A percentile compares a stretch with the other conserved stretches of the same genome.
phyloP scores from a whole-genome alignment of 2,113 vertebrate genomes.

The Melanostigma gelatinosum region DNA sequence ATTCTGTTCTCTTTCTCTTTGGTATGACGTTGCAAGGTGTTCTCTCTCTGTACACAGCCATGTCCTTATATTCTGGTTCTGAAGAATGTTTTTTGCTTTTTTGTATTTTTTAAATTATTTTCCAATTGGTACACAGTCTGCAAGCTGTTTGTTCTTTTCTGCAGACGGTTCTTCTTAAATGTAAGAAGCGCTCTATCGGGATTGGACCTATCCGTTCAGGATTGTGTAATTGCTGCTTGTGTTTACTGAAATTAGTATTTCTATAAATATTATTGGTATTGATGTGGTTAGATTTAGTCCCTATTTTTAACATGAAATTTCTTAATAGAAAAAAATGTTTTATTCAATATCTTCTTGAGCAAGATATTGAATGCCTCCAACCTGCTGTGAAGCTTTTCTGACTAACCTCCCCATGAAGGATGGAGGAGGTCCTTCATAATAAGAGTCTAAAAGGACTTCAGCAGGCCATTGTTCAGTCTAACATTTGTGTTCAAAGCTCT shows the following conservation, averaged over 20 bases:
- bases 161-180: neutral
- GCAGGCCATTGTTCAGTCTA: no score
- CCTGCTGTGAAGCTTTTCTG: neutral
- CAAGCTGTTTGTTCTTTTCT: neutral
- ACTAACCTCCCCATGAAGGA: no score
- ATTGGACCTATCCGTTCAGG: neutral
- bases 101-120: constrained; percentile 8
- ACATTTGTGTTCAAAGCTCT: no score
- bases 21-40: constrained; percentile 31
- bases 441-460: neutral
- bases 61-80: neutral
- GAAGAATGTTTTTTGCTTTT: constrained; percentile 13
- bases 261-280: neutral
- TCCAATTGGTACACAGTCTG: neutral
- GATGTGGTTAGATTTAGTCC: neutral
- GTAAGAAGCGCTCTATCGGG: neutral
- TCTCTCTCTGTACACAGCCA: constrained; percentile 7
- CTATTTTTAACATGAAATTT: neutral
- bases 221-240: neutral
- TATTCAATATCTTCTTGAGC: no score
- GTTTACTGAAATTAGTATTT: neutral
- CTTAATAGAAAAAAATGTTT: no score
- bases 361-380: neutral
- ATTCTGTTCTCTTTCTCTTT: constrained; percentile 39
- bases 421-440: neutral